These are phyloP conservation scores for Manacus vitellinus DNA, from an alignment of 2,113 vertebrate species.

Conservation along the genomic window DNA sequence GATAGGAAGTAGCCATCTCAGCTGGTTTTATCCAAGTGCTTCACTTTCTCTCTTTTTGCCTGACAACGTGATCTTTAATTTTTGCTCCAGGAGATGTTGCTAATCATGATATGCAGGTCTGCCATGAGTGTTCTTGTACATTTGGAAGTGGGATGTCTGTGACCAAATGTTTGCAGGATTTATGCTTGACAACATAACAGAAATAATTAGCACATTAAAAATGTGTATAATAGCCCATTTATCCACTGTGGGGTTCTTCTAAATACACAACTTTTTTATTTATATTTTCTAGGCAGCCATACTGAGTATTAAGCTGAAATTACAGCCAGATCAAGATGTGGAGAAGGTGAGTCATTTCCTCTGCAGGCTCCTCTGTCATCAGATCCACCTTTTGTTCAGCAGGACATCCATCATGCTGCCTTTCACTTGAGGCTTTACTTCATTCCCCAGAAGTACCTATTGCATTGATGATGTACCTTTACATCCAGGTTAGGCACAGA, in stretches of 20 bases:
- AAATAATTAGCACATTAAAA: background rate
- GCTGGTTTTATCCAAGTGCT: background rate
- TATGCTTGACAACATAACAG: background rate
- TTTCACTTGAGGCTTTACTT: background rate
- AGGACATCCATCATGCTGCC: background rate
- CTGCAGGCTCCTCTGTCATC: background rate
- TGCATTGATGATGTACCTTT: background rate
- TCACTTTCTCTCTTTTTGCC: background rate
- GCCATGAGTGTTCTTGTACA: background rate
- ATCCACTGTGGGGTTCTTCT: background rate
- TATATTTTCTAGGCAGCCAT: conserved; percentile 75
- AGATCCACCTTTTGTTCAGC: background rate
- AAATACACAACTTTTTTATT: background rate
- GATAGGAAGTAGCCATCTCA: background rate
- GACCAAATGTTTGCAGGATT: background rate
- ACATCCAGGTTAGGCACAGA: background rate
- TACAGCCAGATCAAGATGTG: conserved; percentile 81
- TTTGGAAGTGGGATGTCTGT: background rate
- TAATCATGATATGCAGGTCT: background rate
- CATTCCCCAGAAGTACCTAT: background rate
- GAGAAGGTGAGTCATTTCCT: conserved; percentile 82
- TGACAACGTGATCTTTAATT: background rate
- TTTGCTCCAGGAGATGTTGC: background rate
- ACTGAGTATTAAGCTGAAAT: conserved; percentile 77
- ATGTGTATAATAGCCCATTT: background rate